phyloP scores from a whole-genome alignment of 1,140 invertebrate genomes.

The Cheumatopsyche charites region DNA sequence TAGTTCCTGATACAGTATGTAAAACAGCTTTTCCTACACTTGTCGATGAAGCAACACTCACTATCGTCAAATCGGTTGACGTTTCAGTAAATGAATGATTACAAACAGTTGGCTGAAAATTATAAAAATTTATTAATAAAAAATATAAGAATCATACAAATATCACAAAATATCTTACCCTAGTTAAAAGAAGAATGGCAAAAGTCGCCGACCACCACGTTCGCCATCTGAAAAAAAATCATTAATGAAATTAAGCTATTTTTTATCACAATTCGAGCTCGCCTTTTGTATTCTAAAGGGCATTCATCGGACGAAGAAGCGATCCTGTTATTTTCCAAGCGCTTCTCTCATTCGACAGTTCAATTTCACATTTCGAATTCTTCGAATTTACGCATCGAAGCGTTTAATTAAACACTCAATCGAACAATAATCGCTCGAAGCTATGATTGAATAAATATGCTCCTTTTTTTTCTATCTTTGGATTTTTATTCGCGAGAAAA shows the following conservation, averaged over 20 bases:
- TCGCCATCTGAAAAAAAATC: slow-evolving; percentile 36
- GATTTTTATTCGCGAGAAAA: too few relatives aligned
- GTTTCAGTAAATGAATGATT: slow-evolving; percentile 50
- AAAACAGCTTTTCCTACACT: slow-evolving; percentile 35
- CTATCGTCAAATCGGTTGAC: slow-evolving; percentile 54
- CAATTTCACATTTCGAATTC: not conserved
- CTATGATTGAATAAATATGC: too few relatives aligned
- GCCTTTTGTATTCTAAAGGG: too few relatives aligned
- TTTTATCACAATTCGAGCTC: too few relatives aligned
- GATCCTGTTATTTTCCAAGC: too few relatives aligned
- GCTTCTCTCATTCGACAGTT: too few relatives aligned
- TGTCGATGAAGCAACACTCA: slow-evolving; percentile 50
- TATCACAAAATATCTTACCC: slow-evolving; percentile 15
- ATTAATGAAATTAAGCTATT: too few relatives aligned
- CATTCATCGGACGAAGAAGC: too few relatives aligned
- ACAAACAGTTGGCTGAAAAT: slow-evolving; percentile 39
- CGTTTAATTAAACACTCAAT: slow-evolving; percentile 5
- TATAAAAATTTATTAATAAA: not conserved
- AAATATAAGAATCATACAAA: not conserved
- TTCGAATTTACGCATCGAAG: slow-evolving; percentile 4
- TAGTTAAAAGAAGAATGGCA: slow-evolving; percentile 29
- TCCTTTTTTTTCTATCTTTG: too few relatives aligned
- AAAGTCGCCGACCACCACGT: slow-evolving; percentile 34
- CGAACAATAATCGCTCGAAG: not conserved
- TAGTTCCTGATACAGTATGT: not conserved